phyloP scores from a whole-genome alignment of 2,797 vertebrate species.

The Schizopygopsis pylzovi region DNA sequence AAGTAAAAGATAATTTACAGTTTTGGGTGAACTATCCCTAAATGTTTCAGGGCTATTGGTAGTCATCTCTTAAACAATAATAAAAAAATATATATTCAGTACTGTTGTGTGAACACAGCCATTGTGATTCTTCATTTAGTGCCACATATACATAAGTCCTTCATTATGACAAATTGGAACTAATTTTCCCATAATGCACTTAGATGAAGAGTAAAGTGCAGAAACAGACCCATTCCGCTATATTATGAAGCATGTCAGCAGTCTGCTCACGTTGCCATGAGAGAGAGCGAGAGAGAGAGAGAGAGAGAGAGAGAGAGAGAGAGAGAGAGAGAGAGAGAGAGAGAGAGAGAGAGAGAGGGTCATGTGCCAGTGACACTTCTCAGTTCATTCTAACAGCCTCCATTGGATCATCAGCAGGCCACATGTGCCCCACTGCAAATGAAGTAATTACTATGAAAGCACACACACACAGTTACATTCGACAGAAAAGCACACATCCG shows the following conservation, averaged over 20 bases:
- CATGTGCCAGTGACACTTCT: slow-evolving; percentile 70
- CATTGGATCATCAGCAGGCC: slow-evolving; percentile 55
- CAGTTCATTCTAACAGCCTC: slow-evolving; percentile 65
- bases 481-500: not conserved
- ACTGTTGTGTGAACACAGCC: not conserved
- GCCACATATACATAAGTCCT: not conserved
- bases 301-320: not conserved
- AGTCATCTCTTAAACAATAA: not conserved
- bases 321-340: slow-evolving; percentile 27
- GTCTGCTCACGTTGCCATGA: slow-evolving; percentile 40
- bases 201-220: slow-evolving; percentile 8
- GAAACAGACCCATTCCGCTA: slow-evolving; percentile 29
- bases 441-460: slow-evolving; percentile 52
- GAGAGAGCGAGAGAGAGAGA: not conserved
- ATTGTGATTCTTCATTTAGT: not conserved
- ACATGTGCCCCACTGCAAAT: slow-evolving; percentile 64
- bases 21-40: not conserved
- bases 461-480: slow-evolving; percentile 13
- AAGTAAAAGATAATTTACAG: no score
- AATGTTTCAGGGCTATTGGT: not conserved
- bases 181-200: not conserved
- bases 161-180: not conserved
- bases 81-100: not conserved
- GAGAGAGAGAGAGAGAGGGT: slow-evolving; percentile 18
- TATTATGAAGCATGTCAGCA: slow-evolving; percentile 34